Base-by-base conservation (phyloP, 2,888 invertebrate species). In the Peribatodes rhomboidaria region DNA sequence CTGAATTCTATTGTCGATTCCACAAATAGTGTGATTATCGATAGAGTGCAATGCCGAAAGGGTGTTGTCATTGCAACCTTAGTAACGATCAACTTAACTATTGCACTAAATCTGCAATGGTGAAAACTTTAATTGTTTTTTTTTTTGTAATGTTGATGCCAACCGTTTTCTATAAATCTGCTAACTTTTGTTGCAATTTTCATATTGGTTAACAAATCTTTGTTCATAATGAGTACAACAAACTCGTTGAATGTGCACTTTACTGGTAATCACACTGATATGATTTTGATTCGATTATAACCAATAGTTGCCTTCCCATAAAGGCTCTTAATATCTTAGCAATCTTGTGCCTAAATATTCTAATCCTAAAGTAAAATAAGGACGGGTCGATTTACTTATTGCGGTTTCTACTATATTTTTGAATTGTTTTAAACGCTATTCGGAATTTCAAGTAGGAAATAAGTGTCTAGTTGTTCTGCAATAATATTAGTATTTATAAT, bases 341-440 rank as follows among this genome's bases (percentile, higher is more conserved):
- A 50, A 39, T 8, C 42, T 20, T 52, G 61, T 61, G 61, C 61
- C 61, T 61, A 46, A 41, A 61, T 31, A 54, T 61, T 55, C 33
- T 33, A 41, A 55, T 33, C 33, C 42, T 47, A 49, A 58, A 49
- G 37, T 49, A 58, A 18, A n/a, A n/a, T 33, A 49, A 49, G 31
- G 31, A 47, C 8, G 14, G 14, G 3, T 20, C 35, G 8, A 35
- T 37, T 33, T 33, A 52, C 47, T 31, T 31, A 31, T 46, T 22
- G 22, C 16, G 10, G n/a, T 46, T 46, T 46, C 3, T n/a, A 13
- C 37, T 37, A 37, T 39, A 53, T 39, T 37, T n/a, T 39, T 35
- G 42, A 20, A 52, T 52, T 37, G n/a, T 49, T 50, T 31, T 50
- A 9, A 20, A 37, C 27, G 42, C 54, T 6, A 18, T 54, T 31